Percentiles rank a stretch among this genome's conserved stretches.
Conservation (phyloP, 23 tunicate species). For the Botrylloides violaceus region DNA sequence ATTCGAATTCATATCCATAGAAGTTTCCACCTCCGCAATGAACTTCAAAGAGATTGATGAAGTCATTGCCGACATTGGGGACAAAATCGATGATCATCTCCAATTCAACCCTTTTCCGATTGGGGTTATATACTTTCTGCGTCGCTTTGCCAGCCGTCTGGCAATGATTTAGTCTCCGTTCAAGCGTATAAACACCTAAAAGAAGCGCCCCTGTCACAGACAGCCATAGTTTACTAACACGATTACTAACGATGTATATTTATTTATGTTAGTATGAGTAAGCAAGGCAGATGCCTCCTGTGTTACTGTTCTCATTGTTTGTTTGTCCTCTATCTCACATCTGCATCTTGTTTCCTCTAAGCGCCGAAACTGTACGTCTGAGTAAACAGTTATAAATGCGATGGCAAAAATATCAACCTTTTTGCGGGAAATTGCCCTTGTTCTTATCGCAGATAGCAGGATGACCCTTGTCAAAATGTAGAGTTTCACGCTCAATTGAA, state of each 20-base stretch:
- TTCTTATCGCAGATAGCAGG: slow-evolving; percentile 2
- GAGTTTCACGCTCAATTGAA: slow-evolving; percentile 23
- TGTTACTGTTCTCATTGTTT: slow-evolving; percentile 10
- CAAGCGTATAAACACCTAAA: background rate
- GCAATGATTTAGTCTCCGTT: background rate
- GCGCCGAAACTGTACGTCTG: slow-evolving; percentile 21
- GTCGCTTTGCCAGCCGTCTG: slow-evolving; percentile 1
- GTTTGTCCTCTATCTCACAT: slow-evolving; percentile 30
- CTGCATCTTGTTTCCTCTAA: slow-evolving; percentile 27
- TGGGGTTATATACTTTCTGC: no score
- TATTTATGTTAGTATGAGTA: background rate
- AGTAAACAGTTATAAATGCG: slow-evolving; percentile 12
- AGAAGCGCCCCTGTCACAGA: background rate
- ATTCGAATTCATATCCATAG: background rate
- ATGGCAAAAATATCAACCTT: background rate
- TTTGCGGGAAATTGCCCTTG: background rate
- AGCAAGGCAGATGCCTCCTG: slow-evolving; percentile 2
- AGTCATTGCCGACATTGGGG: no score
- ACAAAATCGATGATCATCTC: no score
- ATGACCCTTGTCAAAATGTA: slow-evolving; percentile 17
- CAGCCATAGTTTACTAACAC: background rate
- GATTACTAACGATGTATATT: background rate
- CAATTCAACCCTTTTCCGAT: no score
- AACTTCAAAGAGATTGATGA: background rate
- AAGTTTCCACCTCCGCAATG: background rate